Conservation (phyloP, 2,888 invertebrate genomes). For the Leptinotarsa juncta region DNA sequence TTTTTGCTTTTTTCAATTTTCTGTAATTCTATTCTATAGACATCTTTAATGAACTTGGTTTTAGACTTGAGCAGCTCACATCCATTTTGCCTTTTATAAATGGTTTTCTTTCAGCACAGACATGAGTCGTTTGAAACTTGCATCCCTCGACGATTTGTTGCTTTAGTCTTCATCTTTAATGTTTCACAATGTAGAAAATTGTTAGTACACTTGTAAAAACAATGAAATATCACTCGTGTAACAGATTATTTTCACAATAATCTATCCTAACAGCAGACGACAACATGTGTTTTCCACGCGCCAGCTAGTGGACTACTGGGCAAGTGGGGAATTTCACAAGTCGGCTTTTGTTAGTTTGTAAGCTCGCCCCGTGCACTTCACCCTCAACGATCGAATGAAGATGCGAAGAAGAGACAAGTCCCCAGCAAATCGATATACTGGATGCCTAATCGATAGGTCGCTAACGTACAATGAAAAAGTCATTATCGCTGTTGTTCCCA, state of each 20-base stretch:
- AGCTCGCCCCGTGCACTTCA: slow-evolving; percentile 17
- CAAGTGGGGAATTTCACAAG: slow-evolving; percentile 12
- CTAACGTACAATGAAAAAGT: too few relatives aligned
- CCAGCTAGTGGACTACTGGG: slow-evolving; percentile 18
- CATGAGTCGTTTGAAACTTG: too few relatives aligned
- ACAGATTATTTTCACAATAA: too few relatives aligned
- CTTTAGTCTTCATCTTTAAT: slow-evolving; percentile 26
- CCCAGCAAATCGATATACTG: too few relatives aligned
- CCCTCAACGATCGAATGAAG: not conserved
- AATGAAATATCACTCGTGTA: not conserved
- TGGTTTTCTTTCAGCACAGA: too few relatives aligned
- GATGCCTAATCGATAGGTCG: too few relatives aligned
- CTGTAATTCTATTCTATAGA: slow-evolving; percentile 42
- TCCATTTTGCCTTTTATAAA: slow-evolving; percentile 17
- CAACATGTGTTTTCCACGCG: too few relatives aligned
- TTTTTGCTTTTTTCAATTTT: not conserved
- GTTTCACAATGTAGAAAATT: slow-evolving; percentile 12
- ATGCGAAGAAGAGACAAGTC: too few relatives aligned
- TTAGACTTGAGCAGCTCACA: slow-evolving; percentile 16
- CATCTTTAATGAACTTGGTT: slow-evolving; percentile 50
- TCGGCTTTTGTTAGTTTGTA: not conserved
- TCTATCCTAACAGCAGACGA: too few relatives aligned
- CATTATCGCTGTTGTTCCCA: too few relatives aligned
- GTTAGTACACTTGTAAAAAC: slow-evolving; percentile 23
- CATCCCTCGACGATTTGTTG: not conserved